Conservation (phyloP, 2,113 vertebrate species). For the Herpailurus yagouaroundi region DNA sequence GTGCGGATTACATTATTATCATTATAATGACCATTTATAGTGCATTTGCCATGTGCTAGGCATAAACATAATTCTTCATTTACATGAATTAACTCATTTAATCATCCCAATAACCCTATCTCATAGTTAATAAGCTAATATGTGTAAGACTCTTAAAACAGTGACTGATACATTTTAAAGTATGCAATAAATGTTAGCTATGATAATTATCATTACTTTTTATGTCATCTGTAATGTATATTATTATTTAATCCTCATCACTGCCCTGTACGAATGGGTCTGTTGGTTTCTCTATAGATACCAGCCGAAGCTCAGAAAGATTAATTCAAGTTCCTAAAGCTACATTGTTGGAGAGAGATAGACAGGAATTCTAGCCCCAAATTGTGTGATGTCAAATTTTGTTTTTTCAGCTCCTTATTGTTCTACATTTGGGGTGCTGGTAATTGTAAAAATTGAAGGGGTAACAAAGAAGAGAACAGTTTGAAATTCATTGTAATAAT, state of each 20-base stretch:
- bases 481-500: slow-evolving; percentile 45
- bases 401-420: not conserved
- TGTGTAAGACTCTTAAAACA: not conserved
- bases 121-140: slow-evolving; percentile 31
- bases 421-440: slow-evolving; percentile 1
- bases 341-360: not conserved
- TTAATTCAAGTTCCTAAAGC: not conserved
- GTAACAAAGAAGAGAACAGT: not conserved
- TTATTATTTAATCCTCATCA: slow-evolving; percentile 2
- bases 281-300: not conserved
- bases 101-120: not conserved
- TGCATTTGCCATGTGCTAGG: not conserved
- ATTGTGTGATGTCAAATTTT: not conserved
- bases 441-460: slow-evolving; percentile 45
- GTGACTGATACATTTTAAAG: slow-evolving; percentile 22
- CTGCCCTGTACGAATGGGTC: not conserved
- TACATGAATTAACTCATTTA: slow-evolving; percentile 19
- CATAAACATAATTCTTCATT: not conserved
- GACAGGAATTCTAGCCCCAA: not conserved
- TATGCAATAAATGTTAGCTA: not conserved
- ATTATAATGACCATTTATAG: not conserved
- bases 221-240: not conserved
- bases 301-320: not conserved
- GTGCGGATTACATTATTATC: not conserved
- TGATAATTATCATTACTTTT: not conserved